Evolutionary conservation across 37 sponge, comb jelly and placozoan genomes (phyloP).

Genomic region (Cladorhizidae sp.): DNA sequence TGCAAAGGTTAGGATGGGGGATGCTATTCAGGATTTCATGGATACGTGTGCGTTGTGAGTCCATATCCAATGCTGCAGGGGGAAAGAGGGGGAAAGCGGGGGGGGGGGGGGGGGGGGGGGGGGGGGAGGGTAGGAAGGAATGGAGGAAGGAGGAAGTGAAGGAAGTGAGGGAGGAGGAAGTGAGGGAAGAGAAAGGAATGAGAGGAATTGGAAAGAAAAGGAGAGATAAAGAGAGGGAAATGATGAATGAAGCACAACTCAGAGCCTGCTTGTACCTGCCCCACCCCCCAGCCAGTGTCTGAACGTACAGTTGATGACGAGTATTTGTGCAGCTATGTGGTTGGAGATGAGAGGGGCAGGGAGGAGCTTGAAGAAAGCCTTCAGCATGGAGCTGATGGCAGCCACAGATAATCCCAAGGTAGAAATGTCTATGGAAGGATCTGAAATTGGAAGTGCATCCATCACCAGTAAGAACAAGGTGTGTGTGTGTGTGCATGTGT

Average conservation of each 20-base stretch:
- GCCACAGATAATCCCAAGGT: conserved; percentile 33
- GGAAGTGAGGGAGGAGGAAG: not conserved
- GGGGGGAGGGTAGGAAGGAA: not conserved
- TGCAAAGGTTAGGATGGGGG: conserved; percentile 58
- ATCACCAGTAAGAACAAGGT: no score
- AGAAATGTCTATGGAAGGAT: conserved; percentile 56
- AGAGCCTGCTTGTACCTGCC: not conserved
- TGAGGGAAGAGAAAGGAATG: not conserved
- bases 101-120: not conserved
- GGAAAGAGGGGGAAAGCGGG: not conserved
- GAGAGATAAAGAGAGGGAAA: conserved; percentile 5
- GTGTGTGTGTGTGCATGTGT: no score
- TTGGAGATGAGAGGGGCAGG: conserved; percentile 73
- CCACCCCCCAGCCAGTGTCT: not conserved
- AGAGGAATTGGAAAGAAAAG: not conserved
- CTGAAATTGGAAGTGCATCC: conserved; percentile 33
- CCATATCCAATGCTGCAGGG: conserved; percentile 13
- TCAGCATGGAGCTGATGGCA: conserved; percentile 46
- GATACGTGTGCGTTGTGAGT: conserved; percentile 15
- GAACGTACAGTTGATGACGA: conserved; percentile 46
- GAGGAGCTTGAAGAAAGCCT: conserved; percentile 73
- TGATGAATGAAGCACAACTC: not conserved
- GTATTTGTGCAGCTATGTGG: conserved; percentile 34
- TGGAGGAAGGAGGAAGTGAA: not conserved
- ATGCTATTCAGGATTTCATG: conserved; percentile 41